phyloP scores from a whole-genome alignment of 1,140 invertebrate species.

The Sycobia sp. region DNA sequence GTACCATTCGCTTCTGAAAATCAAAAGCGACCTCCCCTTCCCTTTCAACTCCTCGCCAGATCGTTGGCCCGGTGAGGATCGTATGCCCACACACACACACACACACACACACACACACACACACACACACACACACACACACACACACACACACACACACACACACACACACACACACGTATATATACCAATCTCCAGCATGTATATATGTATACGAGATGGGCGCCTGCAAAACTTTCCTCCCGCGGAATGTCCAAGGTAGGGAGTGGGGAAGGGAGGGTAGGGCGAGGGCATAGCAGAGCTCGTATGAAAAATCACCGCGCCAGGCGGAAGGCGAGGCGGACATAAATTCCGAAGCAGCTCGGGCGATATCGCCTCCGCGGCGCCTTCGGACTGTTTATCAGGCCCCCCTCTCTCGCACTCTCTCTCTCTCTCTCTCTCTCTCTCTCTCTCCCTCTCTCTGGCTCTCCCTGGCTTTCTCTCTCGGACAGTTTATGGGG shows the following conservation, averaged over 20 bases:
- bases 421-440: neutral
- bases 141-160: neutral
- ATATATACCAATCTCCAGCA: too few relatives aligned
- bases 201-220: too few relatives aligned
- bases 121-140: too few relatives aligned
- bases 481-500: too few relatives aligned
- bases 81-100: too few relatives aligned
- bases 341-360: constrained; percentile 46
- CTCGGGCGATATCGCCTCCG: constrained; percentile 38
- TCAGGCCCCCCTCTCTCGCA: constrained; percentile 33
- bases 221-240: too few relatives aligned
- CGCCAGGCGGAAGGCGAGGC: constrained; percentile 33
- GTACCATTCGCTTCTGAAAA: too few relatives aligned
- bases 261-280: neutral
- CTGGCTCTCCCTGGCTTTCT: neutral
- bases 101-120: too few relatives aligned
- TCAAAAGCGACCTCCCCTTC: too few relatives aligned
- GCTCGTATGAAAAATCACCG: constrained; percentile 48
- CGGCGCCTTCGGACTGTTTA: constrained; percentile 41
- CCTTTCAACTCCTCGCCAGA: too few relatives aligned
- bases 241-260: neutral
- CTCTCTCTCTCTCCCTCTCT: neutral
- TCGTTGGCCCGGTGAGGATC: too few relatives aligned
- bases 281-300: neutral
- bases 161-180: neutral